Evolutionary conservation across 2,797 vertebrate genomes (phyloP).

Genomic region (Propithecus perrieri): DNA sequence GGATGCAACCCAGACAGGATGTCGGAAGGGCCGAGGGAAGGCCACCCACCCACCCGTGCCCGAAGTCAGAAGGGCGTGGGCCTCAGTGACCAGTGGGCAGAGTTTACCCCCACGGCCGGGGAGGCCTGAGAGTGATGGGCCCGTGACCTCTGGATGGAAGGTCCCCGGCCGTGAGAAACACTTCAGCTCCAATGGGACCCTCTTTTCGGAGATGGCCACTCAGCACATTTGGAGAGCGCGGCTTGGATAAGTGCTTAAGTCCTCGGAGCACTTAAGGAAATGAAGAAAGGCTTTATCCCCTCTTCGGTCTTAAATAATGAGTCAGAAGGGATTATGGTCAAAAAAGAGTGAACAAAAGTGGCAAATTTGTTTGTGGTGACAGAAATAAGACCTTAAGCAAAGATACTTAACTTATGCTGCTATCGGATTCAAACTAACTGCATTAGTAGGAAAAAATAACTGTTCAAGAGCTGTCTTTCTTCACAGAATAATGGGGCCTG

Average conservation of each 20-base stretch:
- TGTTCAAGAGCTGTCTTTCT: not conserved
- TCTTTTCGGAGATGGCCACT: not conserved
- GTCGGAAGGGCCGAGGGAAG: too few species aligned
- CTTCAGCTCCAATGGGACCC: not conserved
- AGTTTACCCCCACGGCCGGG: rapidly evolving
- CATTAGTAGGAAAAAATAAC: not conserved
- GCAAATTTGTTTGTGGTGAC: constrained; percentile 27
- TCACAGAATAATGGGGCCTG: rapidly evolving
- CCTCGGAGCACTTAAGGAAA: constrained; percentile 31
- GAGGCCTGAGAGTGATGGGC: rapidly evolving
- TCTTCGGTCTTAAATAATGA: constrained; percentile 32
- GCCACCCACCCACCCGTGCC: rapidly evolving
- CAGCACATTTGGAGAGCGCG: not conserved
- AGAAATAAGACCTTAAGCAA: constrained; percentile 10
- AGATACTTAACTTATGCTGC: not conserved
- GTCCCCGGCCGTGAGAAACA: rapidly evolving
- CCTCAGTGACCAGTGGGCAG: rapidly evolving
- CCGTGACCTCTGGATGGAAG: rapidly evolving
- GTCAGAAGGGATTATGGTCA: not conserved
- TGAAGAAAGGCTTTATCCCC: not conserved
- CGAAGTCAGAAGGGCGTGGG: not conserved
- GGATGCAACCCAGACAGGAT: constrained; percentile 51
- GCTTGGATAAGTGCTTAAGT: not conserved
- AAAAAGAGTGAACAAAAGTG: not conserved
- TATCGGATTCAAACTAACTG: not conserved